Conservation (phyloP, 2,797 vertebrate genomes). For the Phrynocephalus guinanensis region DNA sequence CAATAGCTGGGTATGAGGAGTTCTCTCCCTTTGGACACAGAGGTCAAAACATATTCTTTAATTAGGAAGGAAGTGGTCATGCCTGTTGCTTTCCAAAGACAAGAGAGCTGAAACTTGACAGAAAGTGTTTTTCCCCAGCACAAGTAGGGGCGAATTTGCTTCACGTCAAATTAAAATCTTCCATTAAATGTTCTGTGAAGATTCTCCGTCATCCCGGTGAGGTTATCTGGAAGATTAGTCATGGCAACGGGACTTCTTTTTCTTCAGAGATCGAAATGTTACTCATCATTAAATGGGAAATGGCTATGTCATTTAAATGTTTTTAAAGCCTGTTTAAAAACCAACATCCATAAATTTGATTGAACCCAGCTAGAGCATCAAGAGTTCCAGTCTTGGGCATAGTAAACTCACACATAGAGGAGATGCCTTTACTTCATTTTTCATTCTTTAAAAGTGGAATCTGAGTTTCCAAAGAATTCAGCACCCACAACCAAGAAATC, state of each 20-base stretch:
- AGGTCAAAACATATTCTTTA: neutral
- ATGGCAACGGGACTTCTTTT: no score
- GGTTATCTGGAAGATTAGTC: no score
- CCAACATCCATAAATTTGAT: neutral
- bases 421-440: neutral
- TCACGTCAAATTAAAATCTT: conserved; percentile 8
- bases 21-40: neutral
- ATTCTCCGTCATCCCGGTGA: no score
- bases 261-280: no score
- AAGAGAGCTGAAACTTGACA: neutral
- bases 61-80: neutral
- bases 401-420: neutral
- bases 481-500: neutral
- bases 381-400: neutral
- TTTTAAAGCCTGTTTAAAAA: neutral
- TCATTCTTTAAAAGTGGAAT: conserved; percentile 3
- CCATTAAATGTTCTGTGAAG: neutral
- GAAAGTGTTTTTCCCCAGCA: neutral
- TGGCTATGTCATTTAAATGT: neutral
- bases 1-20: neutral
- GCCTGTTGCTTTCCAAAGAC: neutral
- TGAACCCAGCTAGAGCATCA: conserved; percentile 4
- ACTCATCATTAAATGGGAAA: neutral
- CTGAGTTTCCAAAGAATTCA: conserved; percentile 6
- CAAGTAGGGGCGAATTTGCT: neutral